Conservation (phyloP, 2,888 invertebrate species). For the Drosophila lacicola region DNA sequence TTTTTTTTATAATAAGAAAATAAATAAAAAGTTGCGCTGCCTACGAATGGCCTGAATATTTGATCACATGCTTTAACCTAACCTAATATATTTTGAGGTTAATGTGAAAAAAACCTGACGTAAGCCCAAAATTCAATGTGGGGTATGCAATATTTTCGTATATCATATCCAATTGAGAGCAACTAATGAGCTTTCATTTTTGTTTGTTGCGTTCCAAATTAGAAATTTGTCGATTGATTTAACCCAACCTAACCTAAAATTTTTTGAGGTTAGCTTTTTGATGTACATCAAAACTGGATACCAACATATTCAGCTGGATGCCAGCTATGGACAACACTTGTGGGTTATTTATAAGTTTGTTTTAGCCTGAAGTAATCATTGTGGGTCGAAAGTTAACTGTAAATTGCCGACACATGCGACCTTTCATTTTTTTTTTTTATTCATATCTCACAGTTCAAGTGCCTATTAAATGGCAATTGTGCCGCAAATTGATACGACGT, state of each 20-base stretch:
- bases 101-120: too few species aligned
- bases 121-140: too few species aligned
- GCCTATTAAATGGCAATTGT: slow-evolving; percentile 82
- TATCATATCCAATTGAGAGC: neutral
- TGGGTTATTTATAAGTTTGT: neutral
- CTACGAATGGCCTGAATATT: too few species aligned
- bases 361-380: slow-evolving; percentile 16
- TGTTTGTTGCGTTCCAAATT: too few species aligned
- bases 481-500: slow-evolving; percentile 81
- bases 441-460: slow-evolving; percentile 61
- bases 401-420: slow-evolving; percentile 65
- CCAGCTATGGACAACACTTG: neutral
- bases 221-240: too few species aligned
- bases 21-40: too few species aligned
- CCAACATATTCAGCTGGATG: neutral
- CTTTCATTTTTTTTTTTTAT: slow-evolving; percentile 5
- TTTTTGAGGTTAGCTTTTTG: neutral
- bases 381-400: slow-evolving; percentile 9
- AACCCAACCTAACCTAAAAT: neutral
- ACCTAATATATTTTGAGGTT: too few species aligned
- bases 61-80: too few species aligned
- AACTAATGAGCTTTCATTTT: neutral
- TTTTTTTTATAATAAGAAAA: too few species aligned
- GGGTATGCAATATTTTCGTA: too few species aligned
- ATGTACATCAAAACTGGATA: neutral